These are phyloP conservation scores for Xiphophorus maculatus DNA, from an alignment of 2,113 vertebrate genomes.

Conservation along the genomic window DNA sequence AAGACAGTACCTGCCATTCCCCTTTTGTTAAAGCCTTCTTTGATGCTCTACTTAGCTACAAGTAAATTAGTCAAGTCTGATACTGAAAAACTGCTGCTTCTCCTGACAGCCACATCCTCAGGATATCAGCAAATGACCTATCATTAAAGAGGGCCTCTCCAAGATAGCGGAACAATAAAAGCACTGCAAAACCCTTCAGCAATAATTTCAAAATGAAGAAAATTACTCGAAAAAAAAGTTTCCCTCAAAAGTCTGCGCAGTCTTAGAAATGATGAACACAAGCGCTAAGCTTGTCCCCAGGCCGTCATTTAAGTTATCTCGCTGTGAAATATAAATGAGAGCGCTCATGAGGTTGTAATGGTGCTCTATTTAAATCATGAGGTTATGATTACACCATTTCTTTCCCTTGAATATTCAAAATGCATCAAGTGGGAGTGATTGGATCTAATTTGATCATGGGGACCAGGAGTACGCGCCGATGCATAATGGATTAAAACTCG, in stretches of 20 bases:
- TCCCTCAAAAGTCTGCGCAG: slow-evolving; percentile 53
- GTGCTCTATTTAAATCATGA: slow-evolving; percentile 73
- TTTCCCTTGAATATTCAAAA: slow-evolving; percentile 70
- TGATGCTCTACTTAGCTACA: too few relatives aligned
- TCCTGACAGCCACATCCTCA: slow-evolving; percentile 26
- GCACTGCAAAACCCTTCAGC: slow-evolving; percentile 50
- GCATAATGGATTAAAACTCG: slow-evolving; percentile 60
- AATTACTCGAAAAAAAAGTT: slow-evolving; percentile 58
- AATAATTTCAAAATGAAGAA: slow-evolving; percentile 55
- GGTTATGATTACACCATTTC: slow-evolving; percentile 67
- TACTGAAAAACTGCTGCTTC: slow-evolving; percentile 23
- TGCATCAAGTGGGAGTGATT: slow-evolving; percentile 60
- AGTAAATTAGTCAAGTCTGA: slow-evolving; percentile 8
- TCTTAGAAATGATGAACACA: slow-evolving; percentile 53
- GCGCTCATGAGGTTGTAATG: slow-evolving; percentile 65
- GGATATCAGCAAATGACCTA: slow-evolving; percentile 61
- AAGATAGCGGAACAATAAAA: slow-evolving; percentile 46
- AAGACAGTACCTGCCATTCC: too few relatives aligned
- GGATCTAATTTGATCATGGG: slow-evolving; percentile 50
- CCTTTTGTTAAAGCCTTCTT: too few relatives aligned
- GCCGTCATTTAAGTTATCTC: slow-evolving; percentile 55
- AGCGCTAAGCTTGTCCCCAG: slow-evolving; percentile 47
- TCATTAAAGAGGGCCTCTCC: slow-evolving; percentile 48
- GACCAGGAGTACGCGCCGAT: slow-evolving; percentile 37
- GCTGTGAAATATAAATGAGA: slow-evolving; percentile 67